A percentile compares a stretch with the other conserved stretches of the same genome.
These are phyloP conservation scores for Calephelis nemesis DNA, from an alignment of 1,140 invertebrate species.

Conservation along the genomic window DNA sequence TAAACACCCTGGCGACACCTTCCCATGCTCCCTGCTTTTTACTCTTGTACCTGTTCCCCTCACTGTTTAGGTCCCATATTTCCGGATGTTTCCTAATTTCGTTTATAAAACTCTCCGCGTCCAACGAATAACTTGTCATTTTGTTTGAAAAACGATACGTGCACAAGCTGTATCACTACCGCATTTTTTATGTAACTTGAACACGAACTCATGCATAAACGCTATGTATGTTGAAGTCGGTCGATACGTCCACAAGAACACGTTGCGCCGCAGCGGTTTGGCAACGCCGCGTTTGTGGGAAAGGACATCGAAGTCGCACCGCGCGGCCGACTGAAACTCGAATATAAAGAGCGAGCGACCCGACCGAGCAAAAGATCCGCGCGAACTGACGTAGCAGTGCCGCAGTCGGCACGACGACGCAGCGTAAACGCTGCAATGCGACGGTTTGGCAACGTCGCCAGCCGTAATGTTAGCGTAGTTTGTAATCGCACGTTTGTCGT, in stretches of 20 bases:
- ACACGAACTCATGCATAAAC: neutral
- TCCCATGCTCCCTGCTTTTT: conserved; percentile 51
- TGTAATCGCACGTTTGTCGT: too few species aligned
- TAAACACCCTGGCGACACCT: conserved; percentile 47
- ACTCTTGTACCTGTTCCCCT: conserved; percentile 42
- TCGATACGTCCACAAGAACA: conserved; percentile 19
- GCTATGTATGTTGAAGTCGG: neutral
- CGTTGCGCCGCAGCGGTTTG: conserved; percentile 25
- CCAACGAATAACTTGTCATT: conserved; percentile 43
- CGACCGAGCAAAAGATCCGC: conserved; percentile 6
- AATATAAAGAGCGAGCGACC: conserved; percentile 9
- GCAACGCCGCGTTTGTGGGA: conserved; percentile 19
- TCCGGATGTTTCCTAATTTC: conserved; percentile 56
- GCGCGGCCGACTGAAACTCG: too few species aligned
- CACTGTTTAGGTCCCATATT: conserved; percentile 52
- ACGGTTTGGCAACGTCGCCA: neutral
- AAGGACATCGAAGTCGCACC: neutral
- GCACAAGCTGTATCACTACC: conserved; percentile 8
- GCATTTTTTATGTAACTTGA: conserved; percentile 9
- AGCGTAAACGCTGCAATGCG: conserved; percentile 16
- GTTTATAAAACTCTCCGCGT: conserved; percentile 53
- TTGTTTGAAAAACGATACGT: conserved; percentile 6
- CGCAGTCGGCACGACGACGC: conserved; percentile 14
- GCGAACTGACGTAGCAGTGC: conserved; percentile 23
- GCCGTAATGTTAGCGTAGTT: too few species aligned